Base-by-base conservation (phyloP, 2,113 vertebrate genomes). In the Atrichornis clamosus region DNA sequence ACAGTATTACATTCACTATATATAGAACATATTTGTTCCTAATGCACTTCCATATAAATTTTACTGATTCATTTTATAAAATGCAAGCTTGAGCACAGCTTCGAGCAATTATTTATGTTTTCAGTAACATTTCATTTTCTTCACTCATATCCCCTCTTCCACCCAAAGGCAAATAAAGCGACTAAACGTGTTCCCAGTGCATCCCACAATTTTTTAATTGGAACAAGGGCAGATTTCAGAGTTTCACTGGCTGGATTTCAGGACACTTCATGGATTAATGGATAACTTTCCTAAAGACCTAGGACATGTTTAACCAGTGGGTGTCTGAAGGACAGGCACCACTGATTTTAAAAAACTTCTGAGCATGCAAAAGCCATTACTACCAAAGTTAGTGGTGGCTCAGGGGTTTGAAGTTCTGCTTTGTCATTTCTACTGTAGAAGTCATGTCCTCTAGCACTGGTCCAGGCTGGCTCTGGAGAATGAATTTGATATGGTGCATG, bases 121-220 rank as follows among this genome's bases (percentile, higher is more conserved):
- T 74, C 28, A 72, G 23, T 53, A 60, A n/a, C 9, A n/a, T 14
- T 32, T 6, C 9, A n/a, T 14, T 32, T 6, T 46, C 39, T 84
- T 49, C 11, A 17, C 14, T 16, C 8, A 2, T 8, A 3, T 1
- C 2, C 18, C 30, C 8, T 13, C 44, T 72, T 76, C 32, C 20
- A 27, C 37, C 15, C 15, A n/a, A 27, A 47, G 22, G 24, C 77
- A 69, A 33, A n/a, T 87, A 58, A 58, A 74, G 47, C 35, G 13
- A 60, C 16, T 70, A 58, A 81, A 50, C 32, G 11, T 58, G 9
- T 80, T 77, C 8, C 33, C 11, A 28, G 47, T 39, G 26, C 12
- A 64, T 41, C 26, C 44, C 15, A 42, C 20, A 5, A 32, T 22
- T 69, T 89, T 64, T 44, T 8, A 77, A 44, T 3, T 33, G n/a